Evolutionary conservation across 1,140 invertebrate genomes (phyloP), one percentile per base, ranked within the genome.

Genomic region (Nasonia vitripennis): DNA sequence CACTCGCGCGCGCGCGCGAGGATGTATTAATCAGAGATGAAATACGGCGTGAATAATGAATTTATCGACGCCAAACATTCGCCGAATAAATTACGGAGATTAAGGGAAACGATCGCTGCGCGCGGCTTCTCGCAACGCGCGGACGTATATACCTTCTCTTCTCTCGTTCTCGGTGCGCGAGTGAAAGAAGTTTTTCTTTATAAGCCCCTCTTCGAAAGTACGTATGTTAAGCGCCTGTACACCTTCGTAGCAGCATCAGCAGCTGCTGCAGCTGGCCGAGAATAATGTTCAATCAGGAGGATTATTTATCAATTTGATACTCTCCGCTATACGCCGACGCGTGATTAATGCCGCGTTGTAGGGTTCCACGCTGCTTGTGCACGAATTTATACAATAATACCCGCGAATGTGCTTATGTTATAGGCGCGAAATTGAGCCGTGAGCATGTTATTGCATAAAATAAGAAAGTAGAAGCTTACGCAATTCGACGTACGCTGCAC

Each of bases 1-100:
- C 34, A 27, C 27, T 27, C 27, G 27, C 27, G 14, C 31, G 23
- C 70, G 41, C 11, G 45, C 70, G n/a, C 68, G 67, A 78, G 37
- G 67, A 80, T 68, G 78, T 85, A 81, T 85, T 80, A 85, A 85
- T 81, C 37, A 70, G 73, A 48, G 78, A 75, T 51, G 68, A 85
- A 80, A 85, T 68, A n/a, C 71, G 37, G 23, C 70, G 67, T 48
- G 51, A 67, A 70, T 81, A 85, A 81, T 81, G 79, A 77, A 81
- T 81, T 81, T 81, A 85, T 85, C 68, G 55, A 79, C 12, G 78
- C 23, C 37, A 31, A 55, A 14, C 77, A 23, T 20, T 45, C 37
- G 73, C 6, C 12, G 68, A 78, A 78, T 71, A 78, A 78, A 84
- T 84, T 84, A 80, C 68, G 27, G 9, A 55, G 41, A 78, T 78